Evolutionary conservation across 2,888 invertebrate genomes (phyloP).

Genomic region (Apocheima hispidaria): DNA sequence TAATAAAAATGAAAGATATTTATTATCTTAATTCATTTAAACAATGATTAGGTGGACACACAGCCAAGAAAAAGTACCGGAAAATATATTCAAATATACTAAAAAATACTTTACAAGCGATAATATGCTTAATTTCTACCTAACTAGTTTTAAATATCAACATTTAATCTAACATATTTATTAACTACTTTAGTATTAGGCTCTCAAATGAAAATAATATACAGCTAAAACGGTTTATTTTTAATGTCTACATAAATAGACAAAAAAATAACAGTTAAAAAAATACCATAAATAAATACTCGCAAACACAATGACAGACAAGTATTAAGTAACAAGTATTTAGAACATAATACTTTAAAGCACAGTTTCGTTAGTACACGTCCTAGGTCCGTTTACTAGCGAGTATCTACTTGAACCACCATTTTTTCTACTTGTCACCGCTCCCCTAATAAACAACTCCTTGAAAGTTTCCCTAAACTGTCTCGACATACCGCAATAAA

Average conservation of each 20-base stretch:
- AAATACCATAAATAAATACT: slow-evolving; percentile 22
- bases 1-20: slow-evolving; percentile 27
- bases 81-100: slow-evolving; percentile 36
- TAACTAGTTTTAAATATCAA: slow-evolving; percentile 18
- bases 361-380: slow-evolving; percentile 94
- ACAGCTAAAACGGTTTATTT: slow-evolving; percentile 21
- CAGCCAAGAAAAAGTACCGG: slow-evolving; percentile 71
- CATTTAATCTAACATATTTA: slow-evolving; percentile 26
- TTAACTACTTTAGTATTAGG: slow-evolving; percentile 25
- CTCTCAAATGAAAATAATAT: slow-evolving; percentile 13
- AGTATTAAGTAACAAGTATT: slow-evolving; percentile 31
- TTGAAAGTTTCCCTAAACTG: slow-evolving; percentile 98
- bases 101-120: slow-evolving; percentile 37
- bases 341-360: slow-evolving; percentile 76
- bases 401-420: slow-evolving; percentile 92
- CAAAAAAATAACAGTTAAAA: slow-evolving; percentile 50
- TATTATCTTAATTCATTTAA: slow-evolving; percentile 26
- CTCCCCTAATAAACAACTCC: slow-evolving; percentile 90
- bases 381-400: slow-evolving; percentile 92
- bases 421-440: slow-evolving; percentile 87
- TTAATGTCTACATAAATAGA: slow-evolving; percentile 59
- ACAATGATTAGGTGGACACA: slow-evolving; percentile 63
- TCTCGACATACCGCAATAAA: slow-evolving; percentile 98
- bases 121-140: slow-evolving; percentile 21
- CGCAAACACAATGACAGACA: slow-evolving; percentile 22